Evolutionary conservation across 64 coral and sea anemone species (phyloP), one percentile per base, ranked within the genome.

Genomic region (Montipora cactus): DNA sequence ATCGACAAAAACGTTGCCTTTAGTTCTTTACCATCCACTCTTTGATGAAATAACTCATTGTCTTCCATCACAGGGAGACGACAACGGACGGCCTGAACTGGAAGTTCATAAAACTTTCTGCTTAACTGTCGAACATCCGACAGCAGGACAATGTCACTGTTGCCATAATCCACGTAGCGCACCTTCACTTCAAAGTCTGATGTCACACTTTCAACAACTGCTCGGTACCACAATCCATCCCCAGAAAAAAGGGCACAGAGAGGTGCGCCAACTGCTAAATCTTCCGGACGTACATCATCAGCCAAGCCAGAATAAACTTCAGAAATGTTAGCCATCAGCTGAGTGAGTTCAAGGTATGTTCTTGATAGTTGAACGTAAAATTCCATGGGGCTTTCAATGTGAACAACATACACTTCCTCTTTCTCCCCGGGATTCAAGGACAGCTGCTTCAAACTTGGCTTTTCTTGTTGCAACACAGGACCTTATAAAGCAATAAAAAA

Each of bases 81-180:
- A 16, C 92, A 93, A 15, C 44, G 83, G 55, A 88, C 76, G 12
- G 84, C 84, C 14, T 84, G 84, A 1, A 70, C 22, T 47, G 84
- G 92, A 44, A 93, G 22, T 18, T 80, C 19, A 47, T 69, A 80
- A 80, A 98, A 98, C 84, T 74, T 76, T 47, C 59, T 59, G 14
- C 81, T 48, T 37, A 98, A 67, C 67, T 86, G 79, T 44, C 94
- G 94, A 4, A 98, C 78, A 79, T 95, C 84, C 47, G 58, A 45
- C 10, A 91, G 47, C 59, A 53, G 15, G 13, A 95, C 79, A 10
- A 44, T 78, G 2, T 77, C 75, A 59, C 80, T 69, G 59, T 98
- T 98, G 1, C 96, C 96, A 68, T 98, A 98, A 44, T 98, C 96
- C 67, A 95, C 58, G 72, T 79, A 98, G 4, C 83, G 75, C 13